These are phyloP conservation scores for Gambelia wislizenii DNA, from an alignment of 2,797 vertebrate genomes.

Conservation along the genomic window DNA sequence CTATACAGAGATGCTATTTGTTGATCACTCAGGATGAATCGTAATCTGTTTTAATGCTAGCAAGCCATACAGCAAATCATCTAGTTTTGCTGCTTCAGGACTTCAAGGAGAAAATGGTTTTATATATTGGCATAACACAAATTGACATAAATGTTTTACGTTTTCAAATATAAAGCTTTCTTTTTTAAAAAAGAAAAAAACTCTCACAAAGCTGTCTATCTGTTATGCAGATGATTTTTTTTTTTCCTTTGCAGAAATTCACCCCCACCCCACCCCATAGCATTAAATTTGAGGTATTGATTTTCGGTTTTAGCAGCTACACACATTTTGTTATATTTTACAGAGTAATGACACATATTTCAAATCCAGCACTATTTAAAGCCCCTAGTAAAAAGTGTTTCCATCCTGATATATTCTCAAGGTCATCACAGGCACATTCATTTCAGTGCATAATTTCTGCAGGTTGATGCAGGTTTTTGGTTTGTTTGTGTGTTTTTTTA, in stretches of 20 bases:
- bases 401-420: constrained; percentile 73
- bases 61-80: constrained; percentile 33
- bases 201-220: constrained; percentile 35
- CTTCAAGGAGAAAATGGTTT: constrained; percentile 37
- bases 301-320: constrained; percentile 71
- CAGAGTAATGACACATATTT: constrained; percentile 70
- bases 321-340: constrained; percentile 73
- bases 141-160: constrained; percentile 50
- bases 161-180: constrained; percentile 32
- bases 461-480: constrained; percentile 28
- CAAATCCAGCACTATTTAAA: constrained; percentile 72
- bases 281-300: constrained; percentile 72
- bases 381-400: constrained; percentile 66
- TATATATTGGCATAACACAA: constrained; percentile 37
- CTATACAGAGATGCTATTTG: constrained; percentile 6
- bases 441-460: constrained; percentile 65
- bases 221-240: constrained; percentile 61
- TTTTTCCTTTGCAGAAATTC: constrained; percentile 72
- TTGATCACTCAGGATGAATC: constrained; percentile 16
- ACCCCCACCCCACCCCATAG: constrained; percentile 51
- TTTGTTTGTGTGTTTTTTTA: constrained; percentile 51
- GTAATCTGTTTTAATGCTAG: constrained; percentile 48
- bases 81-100: constrained; percentile 37
- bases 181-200: not conserved
- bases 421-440: constrained; percentile 70